Evolutionary conservation across 2,113 vertebrate genomes (phyloP), one percentile per base, ranked within the genome.

Genomic region (Dermatemys mawii): DNA sequence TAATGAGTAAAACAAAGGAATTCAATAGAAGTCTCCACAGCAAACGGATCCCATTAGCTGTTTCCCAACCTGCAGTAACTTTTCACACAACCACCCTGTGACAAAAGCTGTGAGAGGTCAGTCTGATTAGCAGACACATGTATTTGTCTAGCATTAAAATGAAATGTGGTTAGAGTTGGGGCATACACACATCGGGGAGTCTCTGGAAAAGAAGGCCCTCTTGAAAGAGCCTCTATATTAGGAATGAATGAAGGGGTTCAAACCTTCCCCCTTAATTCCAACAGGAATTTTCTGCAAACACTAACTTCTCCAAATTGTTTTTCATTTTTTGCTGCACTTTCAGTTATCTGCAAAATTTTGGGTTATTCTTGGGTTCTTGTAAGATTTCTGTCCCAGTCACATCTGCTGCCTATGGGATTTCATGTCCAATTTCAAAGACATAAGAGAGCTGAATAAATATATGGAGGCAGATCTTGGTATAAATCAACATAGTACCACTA

Each of bases 11-110:
- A 95, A 90, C 78, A 50, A 8, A 54, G 86, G 82, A 89, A 90
- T 96, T 86, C 38, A 75, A 87, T 78, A 89, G 88, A 51, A 5
- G 94, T 87, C 93, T 90, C 91, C 91, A 86, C 78, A 83, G 94
- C 91, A 97, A 88, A 93, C 57, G 91, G 93, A 87, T 93, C 51
- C 83, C 8, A 32, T 92, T 82, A 86, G n/a, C 78, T 14, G 1
- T 29, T 90, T 41, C 81, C 53, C 49, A 63, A 93, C 73, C 87
- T 73, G 83, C 67, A 44, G 89, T n/a, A 38, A 89, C 93, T 95
- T 97, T 91, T 90, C 94, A 46, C 11, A 76, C 12, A 24, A 46
- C 41, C 88, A 83, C 1, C 49, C 41, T 12, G 63, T 63, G 90
- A 91, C 3, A 19, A 11, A 41, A 86, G 57, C 80, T 88, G 78